Evolutionary conservation across 2,888 invertebrate species (phyloP), one percentile per base, ranked within the genome.

Genomic region (Philopedon plagiatum): DNA sequence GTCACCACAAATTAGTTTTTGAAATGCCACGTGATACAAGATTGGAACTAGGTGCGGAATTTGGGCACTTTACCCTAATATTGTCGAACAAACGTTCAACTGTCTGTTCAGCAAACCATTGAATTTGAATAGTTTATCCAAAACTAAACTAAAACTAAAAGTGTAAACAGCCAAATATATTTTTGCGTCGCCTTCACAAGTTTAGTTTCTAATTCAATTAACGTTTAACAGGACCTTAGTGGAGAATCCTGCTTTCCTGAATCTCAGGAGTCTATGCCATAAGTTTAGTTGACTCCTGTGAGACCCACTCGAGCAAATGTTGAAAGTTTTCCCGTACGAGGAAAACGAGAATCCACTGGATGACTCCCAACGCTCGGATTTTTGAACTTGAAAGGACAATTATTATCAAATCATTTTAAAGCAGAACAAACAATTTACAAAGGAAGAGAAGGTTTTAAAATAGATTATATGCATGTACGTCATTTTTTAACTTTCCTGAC

Each of bases 151-250:
- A 34, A 5, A 26, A 26, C 3, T 7, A 15, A 18, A 46, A 46
- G 46, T 18, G 46, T 11, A 34, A 34, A 5, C 34, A 5, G 9
- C 44, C n/a, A 44, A 18, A 4, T 44, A 5, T 44, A 8, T 15
- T 15, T 37, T n/a, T 8, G 41, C 4, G 1, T 5, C 46, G 21
- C 19, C 21, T 11, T 39, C 21, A 46, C 18, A 41, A 41, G 5
- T 15, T 18, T 41, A 46, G 2, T 19, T 21, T 21, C 21, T 23
- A 13, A 49, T 23, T 26, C 49, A 62, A 49, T 49, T 62, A 62
- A 62, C n/a, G 49, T 49, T 62, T 62, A 62, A 62, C 46, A 46
- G 62, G 62, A 46, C 46, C 41, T 19, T 62, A 49, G 62, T 46
- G 62, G 49, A 49, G 32, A 19, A 62, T 49, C 62, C 32, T 46